phyloP scores from a whole-genome alignment of 1,140 invertebrate species.

The Armadillidium nasatum region DNA sequence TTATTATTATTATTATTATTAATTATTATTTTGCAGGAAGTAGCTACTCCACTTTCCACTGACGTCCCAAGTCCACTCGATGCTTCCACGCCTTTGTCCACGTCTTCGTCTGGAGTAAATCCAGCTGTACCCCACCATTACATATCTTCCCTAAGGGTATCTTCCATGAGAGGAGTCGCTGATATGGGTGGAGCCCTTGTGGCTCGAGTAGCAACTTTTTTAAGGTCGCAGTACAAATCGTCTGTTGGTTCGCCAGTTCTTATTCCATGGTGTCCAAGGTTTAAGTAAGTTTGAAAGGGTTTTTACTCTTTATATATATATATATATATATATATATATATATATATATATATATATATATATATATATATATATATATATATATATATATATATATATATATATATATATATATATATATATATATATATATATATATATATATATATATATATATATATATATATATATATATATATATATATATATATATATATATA shows the following conservation, averaged over 20 bases:
- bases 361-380: no score
- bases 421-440: no score
- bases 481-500: no score
- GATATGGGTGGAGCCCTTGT: slow-evolving; percentile 44
- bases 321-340: no score
- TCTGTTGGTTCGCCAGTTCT: slow-evolving; percentile 30
- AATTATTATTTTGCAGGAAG: background rate
- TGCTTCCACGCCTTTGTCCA: slow-evolving; percentile 7
- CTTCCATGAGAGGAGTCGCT: slow-evolving; percentile 42
- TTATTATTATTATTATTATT: no score
- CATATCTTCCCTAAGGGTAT: slow-evolving; percentile 42
- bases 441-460: no score
- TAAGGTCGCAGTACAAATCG: slow-evolving; percentile 42
- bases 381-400: no score
- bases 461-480: no score
- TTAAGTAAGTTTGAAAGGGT: slow-evolving; percentile 30
- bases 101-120: slow-evolving; percentile 29
- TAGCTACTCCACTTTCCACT: background rate
- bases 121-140: slow-evolving; percentile 41
- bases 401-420: no score
- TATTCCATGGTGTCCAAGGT: slow-evolving; percentile 40
- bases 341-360: no score
- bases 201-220: slow-evolving; percentile 41
- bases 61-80: background rate
- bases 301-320: no score